Percentiles rank a stretch among this genome's conserved stretches.
Conservation (phyloP, 2,797 vertebrate genomes). For the Gymnoscopelus braueri region DNA sequence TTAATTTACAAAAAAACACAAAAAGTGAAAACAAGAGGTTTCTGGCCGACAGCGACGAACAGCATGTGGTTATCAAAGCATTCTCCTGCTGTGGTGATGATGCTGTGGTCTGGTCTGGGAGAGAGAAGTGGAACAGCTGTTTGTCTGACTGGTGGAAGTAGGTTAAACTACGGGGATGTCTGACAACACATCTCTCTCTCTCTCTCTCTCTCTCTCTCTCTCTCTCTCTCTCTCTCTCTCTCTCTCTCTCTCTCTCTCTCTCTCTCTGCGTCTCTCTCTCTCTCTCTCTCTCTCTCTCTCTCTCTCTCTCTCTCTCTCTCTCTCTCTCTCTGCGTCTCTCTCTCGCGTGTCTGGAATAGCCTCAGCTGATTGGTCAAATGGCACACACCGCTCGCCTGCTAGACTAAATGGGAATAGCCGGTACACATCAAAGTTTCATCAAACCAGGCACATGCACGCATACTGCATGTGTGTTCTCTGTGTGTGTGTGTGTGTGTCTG, state of each 20-base stretch:
- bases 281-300: conserved; percentile 17
- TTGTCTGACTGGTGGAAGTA: conserved; percentile 58
- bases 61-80: too few species aligned
- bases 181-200: conserved; percentile 19
- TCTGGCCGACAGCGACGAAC: too few species aligned
- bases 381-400: background rate
- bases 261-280: conserved; percentile 8
- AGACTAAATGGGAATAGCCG: conserved; percentile 39
- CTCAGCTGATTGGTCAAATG: conserved; percentile 8
- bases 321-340: conserved; percentile 5
- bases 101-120: too few species aligned
- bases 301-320: background rate
- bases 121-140: conserved; percentile 9
- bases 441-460: conserved; percentile 24
- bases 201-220: conserved; percentile 8
- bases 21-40: too few species aligned
- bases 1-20: too few species aligned
- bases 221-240: conserved; percentile 12
- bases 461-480: conserved; percentile 2
- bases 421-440: conserved; percentile 66
- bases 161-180: conserved; percentile 56
- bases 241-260: background rate
- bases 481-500: background rate
- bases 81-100: too few species aligned
- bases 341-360: conserved; percentile 28